Base-by-base conservation (phyloP, 2,888 invertebrate species). In the Hyppa rectilinea region DNA sequence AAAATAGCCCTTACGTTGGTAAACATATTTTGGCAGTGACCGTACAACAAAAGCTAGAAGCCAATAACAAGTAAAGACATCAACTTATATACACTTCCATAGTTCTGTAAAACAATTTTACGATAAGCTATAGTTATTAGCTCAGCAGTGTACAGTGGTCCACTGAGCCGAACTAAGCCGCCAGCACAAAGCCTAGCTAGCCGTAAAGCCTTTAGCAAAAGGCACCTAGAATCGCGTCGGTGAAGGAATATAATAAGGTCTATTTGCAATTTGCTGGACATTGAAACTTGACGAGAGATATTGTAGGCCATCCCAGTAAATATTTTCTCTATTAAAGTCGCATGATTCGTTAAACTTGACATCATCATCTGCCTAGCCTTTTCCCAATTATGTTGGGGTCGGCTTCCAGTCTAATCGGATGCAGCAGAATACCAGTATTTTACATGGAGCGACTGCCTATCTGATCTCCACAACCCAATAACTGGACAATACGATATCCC, bases 121-220 rank as follows among this genome's bases (percentile, higher is more conserved):
- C 26, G 55, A 50, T 43, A 49, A 45, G 3, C 34, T 29, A 23
- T 26, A 23, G 50, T 45, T 45, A 72, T 55, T 29, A 43, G 20
- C 55, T 36, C 12, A 23, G 50, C 7, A 34, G 17, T 17, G 10
- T 17, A 31, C 10, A 23, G 68, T 10, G 10, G 36, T 26, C 56
- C 29, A 12, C 17, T 71, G 36, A 71, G 71, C 26, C 36, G 17
- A 40, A 49, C 56, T 78, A 78, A 72, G 56, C 50, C 12, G 47
- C 4, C 34, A 9, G 45, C 40, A 43, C 36, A 72, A 55, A 72
- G 55, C 77, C 17, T 23, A 29, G 36, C 34, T 63, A 36, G 36
- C 26, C 36, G 17, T n/a, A 50, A 71, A 72, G 72, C 58, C n/a
- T 69, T 69, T 72, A 71, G 72, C 49, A 26, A 72, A 45, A 77